Percentiles rank a stretch among this genome's conserved stretches.
Conservation (phyloP, 2,113 vertebrate genomes). For the Gallinago jamesoni region DNA sequence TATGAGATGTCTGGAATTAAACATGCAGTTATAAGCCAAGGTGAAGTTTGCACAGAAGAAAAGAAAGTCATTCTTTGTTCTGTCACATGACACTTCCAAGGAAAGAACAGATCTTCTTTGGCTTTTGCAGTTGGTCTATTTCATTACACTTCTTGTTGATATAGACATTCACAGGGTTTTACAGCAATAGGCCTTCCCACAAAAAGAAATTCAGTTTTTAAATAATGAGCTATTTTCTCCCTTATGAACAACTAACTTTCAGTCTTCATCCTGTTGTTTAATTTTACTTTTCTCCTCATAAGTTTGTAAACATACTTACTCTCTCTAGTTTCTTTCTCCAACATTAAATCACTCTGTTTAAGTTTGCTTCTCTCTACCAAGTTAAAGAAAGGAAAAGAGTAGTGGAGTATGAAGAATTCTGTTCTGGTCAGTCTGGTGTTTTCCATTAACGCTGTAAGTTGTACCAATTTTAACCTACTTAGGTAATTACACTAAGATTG, state of each 20-base stretch:
- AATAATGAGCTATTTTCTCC: neutral
- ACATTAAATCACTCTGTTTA: neutral
- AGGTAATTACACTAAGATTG: neutral
- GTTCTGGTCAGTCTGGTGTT: neutral
- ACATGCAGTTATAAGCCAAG: neutral
- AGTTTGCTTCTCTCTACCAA: neutral
- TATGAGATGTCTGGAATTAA: neutral
- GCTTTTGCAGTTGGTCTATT: neutral
- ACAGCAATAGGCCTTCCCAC: neutral
- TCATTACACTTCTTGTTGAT: neutral
- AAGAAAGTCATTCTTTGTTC: neutral
- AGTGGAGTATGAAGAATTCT: neutral
- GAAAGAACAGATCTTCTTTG: neutral
- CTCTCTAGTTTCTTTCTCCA: neutral
- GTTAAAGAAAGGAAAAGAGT: neutral
- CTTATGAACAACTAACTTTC: neutral
- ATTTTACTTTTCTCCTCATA: neutral
- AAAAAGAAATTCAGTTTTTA: neutral
- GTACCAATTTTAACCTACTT: neutral
- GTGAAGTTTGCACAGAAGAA: neutral
- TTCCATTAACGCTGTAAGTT: neutral
- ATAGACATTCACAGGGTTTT: neutral
- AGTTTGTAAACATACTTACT: neutral
- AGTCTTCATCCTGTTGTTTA: neutral
- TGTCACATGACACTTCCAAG: neutral